A percentile compares a stretch with the other conserved stretches of the same genome.
These are phyloP conservation scores for Aviceda cuculoides DNA, from an alignment of 2,797 vertebrate species.

Conservation along the genomic window DNA sequence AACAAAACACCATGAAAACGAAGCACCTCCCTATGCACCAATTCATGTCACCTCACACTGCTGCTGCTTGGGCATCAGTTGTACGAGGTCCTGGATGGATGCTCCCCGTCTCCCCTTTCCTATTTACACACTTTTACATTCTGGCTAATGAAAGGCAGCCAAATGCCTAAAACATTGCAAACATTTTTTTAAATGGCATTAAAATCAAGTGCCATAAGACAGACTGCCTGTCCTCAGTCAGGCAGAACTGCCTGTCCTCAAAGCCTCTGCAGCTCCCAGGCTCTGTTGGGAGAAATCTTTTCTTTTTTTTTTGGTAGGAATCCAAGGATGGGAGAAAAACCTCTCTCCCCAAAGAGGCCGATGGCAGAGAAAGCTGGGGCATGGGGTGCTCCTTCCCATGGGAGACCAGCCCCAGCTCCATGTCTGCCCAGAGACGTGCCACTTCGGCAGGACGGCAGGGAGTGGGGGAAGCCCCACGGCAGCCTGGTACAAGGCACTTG, in stretches of 20 bases:
- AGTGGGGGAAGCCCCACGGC: background rate
- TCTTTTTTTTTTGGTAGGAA: background rate
- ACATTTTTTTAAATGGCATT: background rate
- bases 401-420: background rate
- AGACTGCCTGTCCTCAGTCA: background rate
- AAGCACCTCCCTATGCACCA: background rate
- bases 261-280: background rate
- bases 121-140: background rate
- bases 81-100: background rate
- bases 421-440: rapidly evolving
- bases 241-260: background rate
- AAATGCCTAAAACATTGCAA: background rate
- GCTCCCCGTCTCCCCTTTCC: background rate
- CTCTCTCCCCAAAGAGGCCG: background rate
- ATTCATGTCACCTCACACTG: background rate
- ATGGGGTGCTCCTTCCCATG: background rate
- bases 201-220: background rate
- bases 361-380: background rate
- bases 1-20: background rate
- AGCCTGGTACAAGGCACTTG: background rate
- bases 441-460: background rate
- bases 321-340: background rate
- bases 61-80: background rate
- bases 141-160: background rate
- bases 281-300: background rate